These are phyloP conservation scores for Cremastobaeus sp. DNA, from an alignment of 2,888 invertebrate genomes.

Conservation along the genomic window DNA sequence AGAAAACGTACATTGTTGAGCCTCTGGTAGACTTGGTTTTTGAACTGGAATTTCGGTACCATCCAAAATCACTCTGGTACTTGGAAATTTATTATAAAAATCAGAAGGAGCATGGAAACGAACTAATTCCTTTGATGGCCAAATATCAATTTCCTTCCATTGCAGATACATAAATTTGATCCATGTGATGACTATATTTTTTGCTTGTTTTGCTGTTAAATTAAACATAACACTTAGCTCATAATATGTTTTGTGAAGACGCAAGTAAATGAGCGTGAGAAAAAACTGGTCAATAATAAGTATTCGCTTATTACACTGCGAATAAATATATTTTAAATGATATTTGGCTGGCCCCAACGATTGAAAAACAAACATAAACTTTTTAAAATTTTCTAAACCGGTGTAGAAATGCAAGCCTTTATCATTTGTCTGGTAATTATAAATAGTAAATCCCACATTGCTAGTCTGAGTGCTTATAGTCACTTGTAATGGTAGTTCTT, in stretches of 20 bases:
- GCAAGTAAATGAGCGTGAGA: neutral
- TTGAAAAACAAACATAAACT: neutral
- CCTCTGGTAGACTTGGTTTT: neutral
- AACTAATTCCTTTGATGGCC: too few species aligned
- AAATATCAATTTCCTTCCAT: too few species aligned
- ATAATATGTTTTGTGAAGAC: neutral
- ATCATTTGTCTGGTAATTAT: too few species aligned
- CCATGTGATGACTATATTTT: neutral
- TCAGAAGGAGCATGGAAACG: too few species aligned
- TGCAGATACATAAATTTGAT: neutral
- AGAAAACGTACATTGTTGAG: conserved; percentile 57
- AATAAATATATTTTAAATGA: neutral
- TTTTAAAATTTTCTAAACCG: neutral
- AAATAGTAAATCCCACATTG: too few species aligned
- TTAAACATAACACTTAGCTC: neutral
- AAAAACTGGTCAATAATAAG: neutral
- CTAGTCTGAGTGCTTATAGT: too few species aligned
- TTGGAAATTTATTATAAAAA: too few species aligned
- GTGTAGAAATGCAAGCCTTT: neutral
- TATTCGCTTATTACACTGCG: neutral
- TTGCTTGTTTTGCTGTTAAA: neutral
- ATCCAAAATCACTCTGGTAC: too few species aligned
- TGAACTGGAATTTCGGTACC: too few species aligned
- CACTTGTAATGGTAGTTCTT: too few species aligned
- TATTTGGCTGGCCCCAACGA: neutral